Conservation (phyloP, 2,113 vertebrate species). For the Alexandromys fortis region DNA sequence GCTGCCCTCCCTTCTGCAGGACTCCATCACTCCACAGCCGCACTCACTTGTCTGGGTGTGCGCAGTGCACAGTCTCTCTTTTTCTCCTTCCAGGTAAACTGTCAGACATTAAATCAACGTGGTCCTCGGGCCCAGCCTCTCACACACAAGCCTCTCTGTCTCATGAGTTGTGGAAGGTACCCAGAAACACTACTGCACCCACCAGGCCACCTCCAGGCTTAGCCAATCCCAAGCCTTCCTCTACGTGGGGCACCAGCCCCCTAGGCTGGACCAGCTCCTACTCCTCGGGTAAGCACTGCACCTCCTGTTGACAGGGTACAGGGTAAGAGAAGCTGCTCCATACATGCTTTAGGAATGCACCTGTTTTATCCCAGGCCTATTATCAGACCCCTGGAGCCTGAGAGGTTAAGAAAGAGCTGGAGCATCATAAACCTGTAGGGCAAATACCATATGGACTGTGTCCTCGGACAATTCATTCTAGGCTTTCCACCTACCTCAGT, state of each 20-base stretch:
- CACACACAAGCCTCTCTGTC: slow-evolving; percentile 96
- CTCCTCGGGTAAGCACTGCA: slow-evolving; percentile 88
- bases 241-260: slow-evolving; percentile 95
- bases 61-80: neutral
- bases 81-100: slow-evolving; percentile 91
- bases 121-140: slow-evolving; percentile 95
- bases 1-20: neutral
- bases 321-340: fast-evolving
- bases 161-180: slow-evolving; percentile 98
- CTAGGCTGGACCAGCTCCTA: slow-evolving; percentile 97
- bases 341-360: fast-evolving
- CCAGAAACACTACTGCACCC: slow-evolving; percentile 93
- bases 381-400: neutral
- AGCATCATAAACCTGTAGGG: neutral
- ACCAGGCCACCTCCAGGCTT: slow-evolving; percentile 96
- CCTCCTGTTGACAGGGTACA: neutral
- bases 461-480: neutral
- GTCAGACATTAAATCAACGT: slow-evolving; percentile 97
- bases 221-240: slow-evolving; percentile 95
- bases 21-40: neutral
- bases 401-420: neutral
- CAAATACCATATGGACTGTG: fast-evolving
- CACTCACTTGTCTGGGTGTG: fast-evolving
- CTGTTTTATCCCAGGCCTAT: neutral
- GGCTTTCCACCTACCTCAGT: neutral